Percentiles rank a stretch among this genome's conserved stretches.
phyloP scores from a whole-genome alignment of 1,140 invertebrate genomes.

The Holotrichia oblita region DNA sequence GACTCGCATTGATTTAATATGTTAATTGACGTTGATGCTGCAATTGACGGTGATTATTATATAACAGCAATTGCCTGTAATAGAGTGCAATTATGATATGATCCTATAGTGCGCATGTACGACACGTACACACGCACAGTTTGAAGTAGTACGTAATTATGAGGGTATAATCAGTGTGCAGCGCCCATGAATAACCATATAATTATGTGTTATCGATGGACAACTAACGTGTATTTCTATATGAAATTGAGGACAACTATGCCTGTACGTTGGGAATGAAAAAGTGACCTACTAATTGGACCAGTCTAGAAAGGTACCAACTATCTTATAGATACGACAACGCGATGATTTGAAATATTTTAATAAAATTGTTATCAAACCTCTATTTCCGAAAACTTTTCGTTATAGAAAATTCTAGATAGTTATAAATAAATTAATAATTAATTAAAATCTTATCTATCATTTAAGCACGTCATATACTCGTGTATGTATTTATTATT shows the following conservation, averaged over 20 bases:
- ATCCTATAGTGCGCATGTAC: not conserved
- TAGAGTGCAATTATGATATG: not conserved
- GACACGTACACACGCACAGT: not conserved
- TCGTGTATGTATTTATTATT: too few relatives aligned
- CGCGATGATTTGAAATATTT: not conserved
- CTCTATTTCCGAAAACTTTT: not conserved
- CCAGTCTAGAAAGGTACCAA: not conserved
- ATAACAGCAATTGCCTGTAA: constrained; percentile 29
- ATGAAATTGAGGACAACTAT: not conserved
- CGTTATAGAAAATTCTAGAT: not conserved
- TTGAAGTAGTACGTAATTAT: not conserved
- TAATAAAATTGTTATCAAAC: not conserved
- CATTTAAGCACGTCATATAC: too few relatives aligned
- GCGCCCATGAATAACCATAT: not conserved
- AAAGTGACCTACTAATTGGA: not conserved
- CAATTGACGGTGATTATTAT: constrained; percentile 28
- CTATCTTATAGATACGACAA: not conserved
- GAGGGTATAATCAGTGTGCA: not conserved
- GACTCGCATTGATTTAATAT: not conserved
- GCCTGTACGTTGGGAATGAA: not conserved
- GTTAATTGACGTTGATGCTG: constrained; percentile 21
- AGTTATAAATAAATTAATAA: not conserved
- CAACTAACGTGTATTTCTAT: not conserved
- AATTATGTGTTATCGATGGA: not conserved
- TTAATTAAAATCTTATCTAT: too few relatives aligned